A percentile compares a stretch with the other conserved stretches of the same genome.
phyloP scores from a whole-genome alignment of 2,888 invertebrate species.

The Auanema freiburgensis region DNA sequence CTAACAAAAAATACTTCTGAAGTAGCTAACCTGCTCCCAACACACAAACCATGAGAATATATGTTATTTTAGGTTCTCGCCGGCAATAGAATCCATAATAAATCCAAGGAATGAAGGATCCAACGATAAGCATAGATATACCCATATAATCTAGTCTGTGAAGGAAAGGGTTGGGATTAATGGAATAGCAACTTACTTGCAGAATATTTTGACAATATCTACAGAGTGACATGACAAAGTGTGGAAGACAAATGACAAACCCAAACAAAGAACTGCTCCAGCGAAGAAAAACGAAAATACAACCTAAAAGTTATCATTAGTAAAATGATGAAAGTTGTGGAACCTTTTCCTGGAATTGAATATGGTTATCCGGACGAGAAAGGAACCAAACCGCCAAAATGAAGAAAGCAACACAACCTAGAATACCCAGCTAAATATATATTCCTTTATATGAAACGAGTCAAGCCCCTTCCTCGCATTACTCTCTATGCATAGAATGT shows the following conservation, averaged over 20 bases:
- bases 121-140: conserved; percentile 94
- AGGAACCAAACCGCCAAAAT: conserved; percentile 81
- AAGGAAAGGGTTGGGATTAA: no score
- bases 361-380: conserved; percentile 77
- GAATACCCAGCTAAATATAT: neutral
- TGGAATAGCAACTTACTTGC: conserved; percentile 73
- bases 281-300: conserved; percentile 91
- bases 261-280: conserved; percentile 93
- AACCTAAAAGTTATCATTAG: conserved; percentile 19
- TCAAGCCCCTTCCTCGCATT: no score
- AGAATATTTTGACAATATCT: conserved; percentile 91
- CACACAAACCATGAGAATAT: conserved; percentile 69
- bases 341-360: conserved; percentile 86
- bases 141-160: conserved; percentile 92
- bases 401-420: conserved; percentile 68
- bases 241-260: conserved; percentile 95
- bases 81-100: conserved; percentile 97
- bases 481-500: no score
- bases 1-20: neutral
- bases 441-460: neutral
- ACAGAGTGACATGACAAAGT: conserved; percentile 98
- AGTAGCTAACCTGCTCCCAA: conserved; percentile 32
- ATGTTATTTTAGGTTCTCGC: conserved; percentile 68
- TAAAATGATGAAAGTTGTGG: neutral
- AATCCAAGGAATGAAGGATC: conserved; percentile 98